Base-by-base conservation (phyloP, 2,113 vertebrate genomes). In the Symphodus melops region DNA sequence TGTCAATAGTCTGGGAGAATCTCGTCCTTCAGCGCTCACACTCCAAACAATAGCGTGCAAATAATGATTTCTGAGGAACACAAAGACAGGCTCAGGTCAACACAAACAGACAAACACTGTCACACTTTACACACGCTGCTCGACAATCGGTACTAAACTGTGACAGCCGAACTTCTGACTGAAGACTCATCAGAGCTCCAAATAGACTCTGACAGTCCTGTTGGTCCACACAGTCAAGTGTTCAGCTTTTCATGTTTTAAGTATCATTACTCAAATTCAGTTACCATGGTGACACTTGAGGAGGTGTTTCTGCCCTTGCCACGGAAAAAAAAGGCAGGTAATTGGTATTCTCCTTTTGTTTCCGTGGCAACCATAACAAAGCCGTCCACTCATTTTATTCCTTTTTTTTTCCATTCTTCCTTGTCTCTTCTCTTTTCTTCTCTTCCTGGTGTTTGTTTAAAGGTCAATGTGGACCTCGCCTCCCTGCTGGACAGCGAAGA, bases 381-480 rank as follows among this genome's bases (percentile, higher is more conserved):
- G 80, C 71, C 69, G 72, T 73, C 66, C 37, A 16, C 52, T 77
- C 49, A 33, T 65, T 49, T 33, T 4, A 33, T 58, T 61, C 33
- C 41, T 13, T 14, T 44, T 44, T 14, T 17, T 48, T 17, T 69
- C n/a, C 23, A 10, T 52, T 33, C 28, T 21, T 42, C 51, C 49
- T 9, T 41, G 5, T 53, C 4, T n/a, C 36, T 51, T 41, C 41
- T 11, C n/a, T 17, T 37, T 51, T 49, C 48, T n/a, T 10, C 48
- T 41, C 42, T 48, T 48, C 16, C 46, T 78, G 51, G 11, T 89
- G 65, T 90, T 21, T 85, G 82, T 33, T 73, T 82, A 57, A 77
- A 99, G 98, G 95, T 99, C 90, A 99, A 99, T 88, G 93, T 99
- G 95, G 97, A 99, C 92, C 94, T 99, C 85, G 95, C 96, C 55